Percentiles rank a stretch among this genome's conserved stretches.
Evolutionary conservation across 2,113 vertebrate genomes (phyloP).

Genomic region (sheep (Ovis aries)): ARS-UI_Ramb_v3.0 NC_056058.1:77416001-77416500

Average conservation of each 20-base stretch:
- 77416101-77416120: no score
- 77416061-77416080: background rate
- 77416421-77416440: background rate
- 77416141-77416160: no score
- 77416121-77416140: no score
- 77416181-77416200: no score
- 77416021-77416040: background rate
- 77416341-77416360: background rate
- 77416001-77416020: background rate
- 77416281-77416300: no score
- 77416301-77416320: background rate
- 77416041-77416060: background rate
- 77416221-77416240: no score
- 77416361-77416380: background rate
- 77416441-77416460: background rate
- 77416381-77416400: background rate
- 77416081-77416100: background rate
- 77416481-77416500: slow-evolving; percentile 37
- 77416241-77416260: rapidly evolving
- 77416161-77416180: no score
- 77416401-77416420: background rate
- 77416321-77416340: background rate
- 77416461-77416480: slow-evolving; percentile 6
- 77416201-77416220: no score
- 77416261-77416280: no score